phyloP scores from a whole-genome alignment of 2,888 invertebrate species.

The Clostera curtula region DNA sequence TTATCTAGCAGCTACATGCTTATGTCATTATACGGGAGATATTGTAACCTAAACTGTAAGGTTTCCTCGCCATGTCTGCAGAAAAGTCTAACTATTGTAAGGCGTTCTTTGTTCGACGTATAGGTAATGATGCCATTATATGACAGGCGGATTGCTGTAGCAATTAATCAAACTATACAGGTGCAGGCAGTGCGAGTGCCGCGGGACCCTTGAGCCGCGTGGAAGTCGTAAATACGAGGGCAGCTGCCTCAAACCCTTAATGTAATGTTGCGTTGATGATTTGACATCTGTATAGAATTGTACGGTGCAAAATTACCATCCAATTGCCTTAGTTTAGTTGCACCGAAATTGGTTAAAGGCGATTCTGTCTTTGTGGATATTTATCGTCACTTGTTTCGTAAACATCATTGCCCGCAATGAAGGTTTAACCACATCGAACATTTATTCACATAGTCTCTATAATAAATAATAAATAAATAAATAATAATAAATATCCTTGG shows the following conservation, averaged over 20 bases:
- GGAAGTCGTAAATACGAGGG: constrained; percentile 61
- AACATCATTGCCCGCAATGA: background rate
- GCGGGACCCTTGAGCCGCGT: constrained; percentile 30
- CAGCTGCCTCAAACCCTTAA: constrained; percentile 45
- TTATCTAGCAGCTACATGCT: too few relatives aligned
- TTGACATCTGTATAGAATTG: constrained; percentile 44
- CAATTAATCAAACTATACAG: constrained; percentile 66
- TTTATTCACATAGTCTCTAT: too few relatives aligned
- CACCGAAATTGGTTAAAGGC: constrained; percentile 4
- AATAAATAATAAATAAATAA: too few relatives aligned
- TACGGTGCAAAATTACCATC: constrained; percentile 19
- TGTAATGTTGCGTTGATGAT: constrained; percentile 31
- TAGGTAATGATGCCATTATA: constrained; percentile 46
- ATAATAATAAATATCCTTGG: too few relatives aligned
- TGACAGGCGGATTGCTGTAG: constrained; percentile 46
- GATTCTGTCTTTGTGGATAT: constrained; percentile 9
- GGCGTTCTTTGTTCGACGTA: constrained; percentile 20
- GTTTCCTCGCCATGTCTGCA: too few relatives aligned
- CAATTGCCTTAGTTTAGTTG: constrained; percentile 11
- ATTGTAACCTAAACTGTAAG: too few relatives aligned
- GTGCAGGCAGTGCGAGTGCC: constrained; percentile 49
- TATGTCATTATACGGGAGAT: too few relatives aligned
- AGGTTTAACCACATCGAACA: too few relatives aligned
- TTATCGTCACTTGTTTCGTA: background rate
- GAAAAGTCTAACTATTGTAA: constrained; percentile 13